Evolutionary conservation across 2,797 vertebrate genomes (phyloP).

Genomic region (Anguilla anguilla): DNA sequence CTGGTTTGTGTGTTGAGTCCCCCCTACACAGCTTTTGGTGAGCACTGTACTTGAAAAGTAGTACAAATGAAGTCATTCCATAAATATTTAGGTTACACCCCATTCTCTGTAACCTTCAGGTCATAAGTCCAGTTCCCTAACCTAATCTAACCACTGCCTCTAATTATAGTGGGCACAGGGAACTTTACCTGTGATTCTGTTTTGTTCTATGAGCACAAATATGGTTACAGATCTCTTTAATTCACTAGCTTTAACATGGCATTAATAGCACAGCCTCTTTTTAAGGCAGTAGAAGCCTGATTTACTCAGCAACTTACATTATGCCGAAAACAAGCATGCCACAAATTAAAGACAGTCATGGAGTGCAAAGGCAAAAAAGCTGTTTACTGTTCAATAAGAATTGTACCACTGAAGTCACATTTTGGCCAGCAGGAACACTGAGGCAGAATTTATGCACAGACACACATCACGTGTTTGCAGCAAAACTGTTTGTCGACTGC

Average conservation of each 20-base stretch:
- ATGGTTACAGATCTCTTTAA: slow-evolving; percentile 31
- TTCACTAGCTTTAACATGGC: not conserved
- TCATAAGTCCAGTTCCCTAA: not conserved
- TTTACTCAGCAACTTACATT: not conserved
- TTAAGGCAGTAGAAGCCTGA: not conserved
- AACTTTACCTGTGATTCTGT: slow-evolving; percentile 36
- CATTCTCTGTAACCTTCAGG: not conserved
- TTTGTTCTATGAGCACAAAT: slow-evolving; percentile 41
- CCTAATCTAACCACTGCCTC: not conserved
- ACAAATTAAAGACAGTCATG: slow-evolving; percentile 1
- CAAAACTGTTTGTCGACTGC: not conserved
- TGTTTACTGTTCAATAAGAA: not conserved
- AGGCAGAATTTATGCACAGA: not conserved
- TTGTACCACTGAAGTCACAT: not conserved
- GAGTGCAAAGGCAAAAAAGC: slow-evolving; percentile 24
- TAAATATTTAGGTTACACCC: not conserved
- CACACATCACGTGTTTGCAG: not conserved
- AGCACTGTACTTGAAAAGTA: not conserved
- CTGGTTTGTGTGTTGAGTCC: no score
- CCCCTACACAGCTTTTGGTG: no score
- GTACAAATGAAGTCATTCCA: not conserved
- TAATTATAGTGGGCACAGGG: slow-evolving; percentile 11
- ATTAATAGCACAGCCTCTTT: not conserved
- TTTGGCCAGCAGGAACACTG: not conserved
- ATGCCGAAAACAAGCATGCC: not conserved